Base-by-base conservation (phyloP, 1,140 invertebrate genomes). In the Drosophila carrolli region DNA sequence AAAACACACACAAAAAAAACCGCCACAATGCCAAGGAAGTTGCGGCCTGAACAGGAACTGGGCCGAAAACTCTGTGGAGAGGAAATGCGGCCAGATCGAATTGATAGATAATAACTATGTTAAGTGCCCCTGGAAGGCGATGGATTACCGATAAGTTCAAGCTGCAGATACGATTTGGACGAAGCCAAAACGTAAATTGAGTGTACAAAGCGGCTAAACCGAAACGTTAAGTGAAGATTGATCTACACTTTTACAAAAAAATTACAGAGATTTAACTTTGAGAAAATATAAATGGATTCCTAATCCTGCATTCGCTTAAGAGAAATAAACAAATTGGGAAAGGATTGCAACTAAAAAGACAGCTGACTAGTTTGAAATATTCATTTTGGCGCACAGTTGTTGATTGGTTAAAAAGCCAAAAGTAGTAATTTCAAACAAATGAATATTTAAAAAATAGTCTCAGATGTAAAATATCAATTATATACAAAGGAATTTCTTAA, bases 1-100 rank as follows among this genome's bases (percentile, higher is more conserved):
- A 66, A 50, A 59, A 62, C 10, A 32, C 9, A 16, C n/a, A 14
- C 37, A 29, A 75, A 35, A 58, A 40, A 58, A 43, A 43, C 8
- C 13, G 59, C 83, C 83, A 86, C 82, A 86, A 88, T 88, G 75
- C 50, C 71, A 83, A 86, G 83, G 83, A 88, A 88, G 79, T 79
- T 68, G 68, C 53, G 78, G 75, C 58, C 51, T 70, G 27, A 78
- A 51, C 68, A 73, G 40, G 47, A 70, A 70, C 58, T 35, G 29
- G 13, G 37, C 27, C 16, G 41, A 70, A 29, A 59, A 41, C 54
- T 44, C 48, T 27, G 32, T 10, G 11, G 9, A 44, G 51, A 71
- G 63, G 67, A 71, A 70, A 71, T 57, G 65, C 63, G 67, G 60
- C 60, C 71, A 75, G 73, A 75, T 75, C 73, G 72, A 67, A 48